phyloP scores from a whole-genome alignment of 2,888 invertebrate species.

The Diarsia rubi region DNA sequence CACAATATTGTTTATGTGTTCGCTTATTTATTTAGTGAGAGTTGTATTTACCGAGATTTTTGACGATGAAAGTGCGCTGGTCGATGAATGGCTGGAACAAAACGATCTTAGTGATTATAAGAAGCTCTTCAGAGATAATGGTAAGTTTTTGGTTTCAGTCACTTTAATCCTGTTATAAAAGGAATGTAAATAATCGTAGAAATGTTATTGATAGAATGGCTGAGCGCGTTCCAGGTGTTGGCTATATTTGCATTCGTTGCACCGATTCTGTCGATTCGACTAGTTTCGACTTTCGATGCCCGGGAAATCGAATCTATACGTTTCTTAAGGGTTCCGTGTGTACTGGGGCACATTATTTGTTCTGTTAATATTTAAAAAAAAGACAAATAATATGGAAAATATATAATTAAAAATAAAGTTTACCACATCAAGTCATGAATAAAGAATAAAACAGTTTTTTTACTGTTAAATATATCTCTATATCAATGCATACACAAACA shows the following conservation, averaged over 20 bases:
- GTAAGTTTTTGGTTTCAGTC: constrained; percentile 86
- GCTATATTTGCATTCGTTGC: background rate
- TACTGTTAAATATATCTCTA: background rate
- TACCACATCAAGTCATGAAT: background rate
- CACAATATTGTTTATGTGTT: constrained; percentile 80
- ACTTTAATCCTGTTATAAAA: constrained; percentile 26
- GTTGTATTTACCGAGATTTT: constrained; percentile 83
- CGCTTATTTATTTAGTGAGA: constrained; percentile 81
- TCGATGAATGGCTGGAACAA: constrained; percentile 94
- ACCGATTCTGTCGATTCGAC: background rate
- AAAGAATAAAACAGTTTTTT: background rate
- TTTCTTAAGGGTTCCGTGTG: background rate
- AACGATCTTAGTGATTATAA: constrained; percentile 93
- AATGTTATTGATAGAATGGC: constrained; percentile 36
- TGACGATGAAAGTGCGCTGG: constrained; percentile 91
- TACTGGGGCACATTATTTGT: background rate
- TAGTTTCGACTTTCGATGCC: constrained; percentile 9
- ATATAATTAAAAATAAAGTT: background rate
- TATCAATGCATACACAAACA: background rate
- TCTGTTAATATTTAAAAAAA: background rate
- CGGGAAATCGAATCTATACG: constrained; percentile 29
- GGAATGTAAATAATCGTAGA: constrained; percentile 25
- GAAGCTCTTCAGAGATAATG: constrained; percentile 93
- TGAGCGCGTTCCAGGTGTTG: constrained; percentile 54
- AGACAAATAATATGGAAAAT: background rate